Percentiles rank a stretch among this genome's conserved stretches.
Evolutionary conservation across 2,888 invertebrate species (phyloP).

Genomic region (Ectemnius continuus): DNA sequence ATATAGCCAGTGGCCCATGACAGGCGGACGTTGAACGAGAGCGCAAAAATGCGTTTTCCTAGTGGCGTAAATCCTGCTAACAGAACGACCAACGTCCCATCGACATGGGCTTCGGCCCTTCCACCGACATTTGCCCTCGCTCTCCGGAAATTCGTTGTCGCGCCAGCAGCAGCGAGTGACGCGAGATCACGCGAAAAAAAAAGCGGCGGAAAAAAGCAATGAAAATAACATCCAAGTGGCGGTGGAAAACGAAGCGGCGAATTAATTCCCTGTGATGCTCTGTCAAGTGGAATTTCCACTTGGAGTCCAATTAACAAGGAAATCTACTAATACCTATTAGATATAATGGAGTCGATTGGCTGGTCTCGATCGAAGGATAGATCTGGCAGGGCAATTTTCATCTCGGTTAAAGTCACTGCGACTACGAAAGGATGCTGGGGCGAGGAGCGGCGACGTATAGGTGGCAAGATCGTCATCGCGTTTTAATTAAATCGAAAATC

Average conservation of each 20-base stretch:
- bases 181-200: background rate
- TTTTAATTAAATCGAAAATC: constrained; percentile 77
- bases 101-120: constrained; percentile 41
- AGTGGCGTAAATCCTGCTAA: constrained; percentile 52
- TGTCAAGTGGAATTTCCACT: background rate
- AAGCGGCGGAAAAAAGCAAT: background rate
- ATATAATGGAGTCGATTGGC: background rate
- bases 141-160: constrained; percentile 57
- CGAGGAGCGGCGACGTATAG: constrained; percentile 34
- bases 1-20: background rate
- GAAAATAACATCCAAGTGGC: background rate
- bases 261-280: too few species aligned
- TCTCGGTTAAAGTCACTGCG: too few species aligned
- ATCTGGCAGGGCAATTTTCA: too few species aligned
- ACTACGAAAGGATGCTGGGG: too few species aligned
- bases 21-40: constrained; percentile 11
- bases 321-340: background rate
- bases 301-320: background rate
- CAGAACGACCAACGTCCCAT: constrained; percentile 29
- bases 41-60: constrained; percentile 45
- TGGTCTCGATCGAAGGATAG: too few species aligned
- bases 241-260: background rate
- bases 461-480: constrained; percentile 74
- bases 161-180: constrained; percentile 12
- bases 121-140: constrained; percentile 42